phyloP scores from a whole-genome alignment of 2,113 vertebrate species.

The Elachura formosa region DNA sequence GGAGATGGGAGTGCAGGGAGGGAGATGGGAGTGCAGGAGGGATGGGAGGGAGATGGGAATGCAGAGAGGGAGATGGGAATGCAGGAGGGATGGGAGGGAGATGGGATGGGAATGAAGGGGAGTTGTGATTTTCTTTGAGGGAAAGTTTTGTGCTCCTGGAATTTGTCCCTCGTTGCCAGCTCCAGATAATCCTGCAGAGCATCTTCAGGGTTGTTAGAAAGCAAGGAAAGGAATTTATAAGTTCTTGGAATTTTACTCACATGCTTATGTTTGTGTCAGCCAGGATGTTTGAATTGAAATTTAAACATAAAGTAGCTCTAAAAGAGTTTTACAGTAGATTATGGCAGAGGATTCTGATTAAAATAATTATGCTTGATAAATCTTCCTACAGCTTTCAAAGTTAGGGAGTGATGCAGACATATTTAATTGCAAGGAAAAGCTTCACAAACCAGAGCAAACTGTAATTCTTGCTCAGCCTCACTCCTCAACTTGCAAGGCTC shows the following conservation, averaged over 20 bases:
- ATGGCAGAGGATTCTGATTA: background rate
- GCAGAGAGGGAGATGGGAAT: too few relatives aligned
- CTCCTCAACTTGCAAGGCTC: constrained; percentile 65
- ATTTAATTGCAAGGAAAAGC: background rate
- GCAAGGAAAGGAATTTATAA: background rate
- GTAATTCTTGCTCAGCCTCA: constrained; percentile 47
- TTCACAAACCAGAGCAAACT: background rate
- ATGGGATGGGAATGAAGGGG: background rate
- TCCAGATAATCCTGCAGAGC: background rate
- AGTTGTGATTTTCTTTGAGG: background rate
- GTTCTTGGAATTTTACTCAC: background rate
- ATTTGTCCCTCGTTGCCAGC: background rate
- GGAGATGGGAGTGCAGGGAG: rapidly evolving
- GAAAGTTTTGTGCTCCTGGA: rapidly evolving
- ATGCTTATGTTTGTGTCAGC: background rate
- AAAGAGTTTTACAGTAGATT: background rate
- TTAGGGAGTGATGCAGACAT: background rate
- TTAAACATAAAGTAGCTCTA: background rate
- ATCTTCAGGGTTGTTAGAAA: background rate
- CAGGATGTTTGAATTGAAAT: background rate
- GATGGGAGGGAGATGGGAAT: background rate
- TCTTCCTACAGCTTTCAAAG: background rate
- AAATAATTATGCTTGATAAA: background rate
- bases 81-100: too few relatives aligned
- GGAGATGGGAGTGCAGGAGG: too few relatives aligned